Evolutionary conservation across 2,797 vertebrate genomes (phyloP).

Genomic region (Tamandua tetradactyla): DNA sequence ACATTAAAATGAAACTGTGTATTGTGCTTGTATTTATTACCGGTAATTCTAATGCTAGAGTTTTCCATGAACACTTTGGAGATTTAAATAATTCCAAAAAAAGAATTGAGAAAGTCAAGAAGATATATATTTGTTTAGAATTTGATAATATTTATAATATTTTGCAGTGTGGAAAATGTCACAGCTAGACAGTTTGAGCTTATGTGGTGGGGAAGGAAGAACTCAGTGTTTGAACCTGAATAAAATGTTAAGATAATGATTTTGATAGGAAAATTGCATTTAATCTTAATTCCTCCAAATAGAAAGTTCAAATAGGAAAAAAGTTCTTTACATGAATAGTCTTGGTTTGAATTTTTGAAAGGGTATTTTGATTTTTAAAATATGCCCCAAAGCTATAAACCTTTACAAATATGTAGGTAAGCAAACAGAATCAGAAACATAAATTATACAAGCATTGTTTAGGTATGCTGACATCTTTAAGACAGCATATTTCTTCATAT

Average conservation of each 20-base stretch:
- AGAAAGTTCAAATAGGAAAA: neutral
- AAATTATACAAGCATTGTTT: neutral
- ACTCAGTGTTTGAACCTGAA: neutral
- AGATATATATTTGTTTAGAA: neutral
- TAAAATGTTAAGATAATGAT: neutral
- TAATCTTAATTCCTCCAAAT: neutral
- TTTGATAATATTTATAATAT: neutral
- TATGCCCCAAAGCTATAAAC: neutral
- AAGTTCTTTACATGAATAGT: neutral
- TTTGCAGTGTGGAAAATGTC: neutral
- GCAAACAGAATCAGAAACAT: neutral
- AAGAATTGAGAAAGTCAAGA: neutral
- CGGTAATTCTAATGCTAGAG: neutral
- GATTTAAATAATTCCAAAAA: neutral
- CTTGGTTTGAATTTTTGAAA: constrained; percentile 8
- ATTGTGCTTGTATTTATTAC: neutral
- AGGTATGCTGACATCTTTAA: neutral
- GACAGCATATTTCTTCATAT: neutral
- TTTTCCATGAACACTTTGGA: neutral
- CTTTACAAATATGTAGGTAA: neutral
- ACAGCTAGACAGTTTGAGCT: neutral
- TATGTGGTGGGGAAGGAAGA: neutral
- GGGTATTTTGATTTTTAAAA: neutral
- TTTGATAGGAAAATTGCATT: neutral
- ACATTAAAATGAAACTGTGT: neutral